Evolutionary conservation across 2,888 invertebrate species (phyloP).

Genomic region (Coenonympha glycerion): DNA sequence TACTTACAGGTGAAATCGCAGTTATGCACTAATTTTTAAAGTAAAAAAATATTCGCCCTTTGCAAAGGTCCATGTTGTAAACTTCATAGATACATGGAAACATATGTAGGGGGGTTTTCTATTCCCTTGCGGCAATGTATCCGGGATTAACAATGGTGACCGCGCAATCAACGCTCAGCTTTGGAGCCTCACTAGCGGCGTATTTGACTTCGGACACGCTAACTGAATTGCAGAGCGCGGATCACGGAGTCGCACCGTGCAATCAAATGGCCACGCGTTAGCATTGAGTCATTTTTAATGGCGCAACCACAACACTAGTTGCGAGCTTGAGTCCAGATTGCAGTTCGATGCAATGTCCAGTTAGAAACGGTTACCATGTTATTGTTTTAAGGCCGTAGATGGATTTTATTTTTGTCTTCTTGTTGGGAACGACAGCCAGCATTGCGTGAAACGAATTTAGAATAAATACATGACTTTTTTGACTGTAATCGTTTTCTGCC

Average conservation of each 20-base stretch:
- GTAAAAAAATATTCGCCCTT: background rate
- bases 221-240: slow-evolving; percentile 21
- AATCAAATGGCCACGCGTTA: background rate
- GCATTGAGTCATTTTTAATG: background rate
- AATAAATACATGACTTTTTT: no score
- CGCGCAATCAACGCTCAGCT: slow-evolving; percentile 26
- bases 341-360: no score
- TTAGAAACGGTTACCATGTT: no score
- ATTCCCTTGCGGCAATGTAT: slow-evolving; percentile 20
- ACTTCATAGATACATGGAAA: background rate
- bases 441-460: no score
- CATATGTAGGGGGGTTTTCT: slow-evolving; percentile 5
- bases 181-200: slow-evolving; percentile 18
- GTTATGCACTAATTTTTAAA: background rate
- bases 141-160: slow-evolving; percentile 25
- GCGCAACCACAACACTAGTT: background rate
- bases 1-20: no score
- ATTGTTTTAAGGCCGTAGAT: no score
- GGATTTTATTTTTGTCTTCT: no score
- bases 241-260: background rate
- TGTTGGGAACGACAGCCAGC: no score
- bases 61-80: background rate
- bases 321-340: background rate
- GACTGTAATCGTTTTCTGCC: no score
- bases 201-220: slow-evolving; percentile 25